Base-by-base conservation (phyloP, 2,113 vertebrate genomes). In the Upupa epops region DNA sequence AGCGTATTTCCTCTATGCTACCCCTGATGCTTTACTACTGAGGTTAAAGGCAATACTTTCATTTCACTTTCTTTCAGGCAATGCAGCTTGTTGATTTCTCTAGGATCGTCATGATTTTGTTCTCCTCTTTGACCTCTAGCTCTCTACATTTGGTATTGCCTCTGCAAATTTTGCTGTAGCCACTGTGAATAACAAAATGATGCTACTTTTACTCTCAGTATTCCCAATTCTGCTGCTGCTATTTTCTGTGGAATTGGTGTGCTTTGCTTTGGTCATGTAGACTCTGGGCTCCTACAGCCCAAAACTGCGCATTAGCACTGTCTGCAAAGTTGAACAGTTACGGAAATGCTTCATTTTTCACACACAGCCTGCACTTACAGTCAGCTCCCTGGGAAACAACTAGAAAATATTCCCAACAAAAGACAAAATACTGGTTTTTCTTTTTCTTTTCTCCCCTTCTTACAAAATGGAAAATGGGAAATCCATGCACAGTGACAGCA, bases 191-290 rank as follows among this genome's bases (percentile, higher is more conserved):
- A 84, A 78, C 22, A 81, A 68, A 91, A 51, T 5, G 14, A 56
- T 70, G 70, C 28, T 66, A 32, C 79, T 88, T 82, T 52, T 76
- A 3, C 77, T 63, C 51, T 79, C 48, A 36, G 31, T 79, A 86
- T 92, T 92, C 85, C 76, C 87, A 51, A 0, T 51, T 82, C 66
- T 73, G 72, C 63, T 65, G 58, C 88, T 93, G 85, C 42, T 93
- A 64, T 93, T 77, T 94, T 82, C 73, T 76, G 78, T 78, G 65
- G 60, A 94, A 72, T 70, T n/a, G 34, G 34, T 74, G 65, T 55
- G 83, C 76, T 88, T 91, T 69, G 72, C 85, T 72, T 87, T 80
- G 73, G 77, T 82, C 11, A 0, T 42, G 78, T 83, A 82, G 92
- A 79, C 63, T 87, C 42, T 48, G 79, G 60, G 21, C 48, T 89